Evolutionary conservation across 1,140 invertebrate species (phyloP), one percentile per base, ranked within the genome.

Genomic region (Gonioctena quinquepunctata): DNA sequence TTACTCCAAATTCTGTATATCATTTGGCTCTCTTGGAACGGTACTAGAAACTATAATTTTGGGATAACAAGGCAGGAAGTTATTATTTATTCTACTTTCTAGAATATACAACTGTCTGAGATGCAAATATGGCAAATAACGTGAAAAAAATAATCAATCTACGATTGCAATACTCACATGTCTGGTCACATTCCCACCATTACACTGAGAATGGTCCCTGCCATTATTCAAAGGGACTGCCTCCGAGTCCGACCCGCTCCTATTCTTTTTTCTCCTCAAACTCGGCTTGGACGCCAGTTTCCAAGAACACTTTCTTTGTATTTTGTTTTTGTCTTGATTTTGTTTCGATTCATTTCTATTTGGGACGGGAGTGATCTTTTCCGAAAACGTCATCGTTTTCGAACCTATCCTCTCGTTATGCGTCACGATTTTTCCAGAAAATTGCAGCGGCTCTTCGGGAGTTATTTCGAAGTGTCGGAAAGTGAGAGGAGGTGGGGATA

Each of bases 151-250:
- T 42, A 13, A n/a, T 42, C 33, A 13, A 42, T 1, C 13, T 2
- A 11, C n/a, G n/a, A n/a, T 13, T n/a, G 13, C 3, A 42, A 42
- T 42, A 42, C 33, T 42, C 33, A 42, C 33, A 42, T 42, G 33
- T 73, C 79, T 74, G 65, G 84, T 86, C 25, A 87, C 83, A 16
- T 87, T 82, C 64, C 86, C 87, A 18, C 90, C 92, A 79, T 94
- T 94, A 80, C 91, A 93, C 70, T 91, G 87, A 5, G 86, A 86
- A 76, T 92, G 90, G 77, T 92, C 90, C 26, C 87, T 82, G 28
- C 87, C 89, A 77, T 92, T 92, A 75, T 92, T 92, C 3, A 91
- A 81, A 28, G 90, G 85, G 8, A 83, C 82, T 3, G 85, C 86
- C 71, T 88, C 87, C 8, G 87, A 87, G 74, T 88, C 87, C 1